Percentiles rank a stretch among this genome's conserved stretches.
Evolutionary conservation across 1,140 invertebrate species (phyloP).

Genomic region (Aleiodes sp.): DNA sequence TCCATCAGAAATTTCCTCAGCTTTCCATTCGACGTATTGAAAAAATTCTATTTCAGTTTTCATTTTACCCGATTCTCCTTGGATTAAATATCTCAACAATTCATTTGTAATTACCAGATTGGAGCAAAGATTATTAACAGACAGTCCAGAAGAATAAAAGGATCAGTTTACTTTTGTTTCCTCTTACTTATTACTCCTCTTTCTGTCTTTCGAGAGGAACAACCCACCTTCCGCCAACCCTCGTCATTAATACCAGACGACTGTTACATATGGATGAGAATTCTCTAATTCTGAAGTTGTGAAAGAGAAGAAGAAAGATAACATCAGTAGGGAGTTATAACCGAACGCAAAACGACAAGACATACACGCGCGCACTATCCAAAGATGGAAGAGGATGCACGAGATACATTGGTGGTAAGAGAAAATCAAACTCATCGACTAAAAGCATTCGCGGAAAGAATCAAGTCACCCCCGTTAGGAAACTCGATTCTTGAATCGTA

Average conservation of each 20-base stretch:
- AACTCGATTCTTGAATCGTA: slow-evolving; percentile 53
- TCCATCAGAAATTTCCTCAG: no score
- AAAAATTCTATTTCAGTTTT: no score
- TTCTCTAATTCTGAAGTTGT: slow-evolving; percentile 25
- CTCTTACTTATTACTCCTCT: slow-evolving; percentile 18
- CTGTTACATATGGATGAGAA: slow-evolving; percentile 67
- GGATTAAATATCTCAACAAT: no score
- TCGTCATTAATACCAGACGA: slow-evolving; percentile 66
- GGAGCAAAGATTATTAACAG: slow-evolving; percentile 53
- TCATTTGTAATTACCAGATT: slow-evolving; percentile 61
- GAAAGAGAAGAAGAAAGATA: slow-evolving; percentile 14
- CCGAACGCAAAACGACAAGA: slow-evolving; percentile 56
- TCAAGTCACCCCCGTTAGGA: slow-evolving; percentile 45
- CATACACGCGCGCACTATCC: not conserved
- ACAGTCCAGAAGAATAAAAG: slow-evolving; percentile 43
- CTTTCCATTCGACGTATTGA: no score
- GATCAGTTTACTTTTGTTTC: slow-evolving; percentile 33
- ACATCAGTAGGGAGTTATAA: slow-evolving; percentile 45
- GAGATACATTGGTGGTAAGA: slow-evolving; percentile 34
- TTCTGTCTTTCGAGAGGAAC: slow-evolving; percentile 29
- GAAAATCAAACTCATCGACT: slow-evolving; percentile 65
- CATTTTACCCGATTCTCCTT: no score
- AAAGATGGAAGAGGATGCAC: slow-evolving; percentile 40
- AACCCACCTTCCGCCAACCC: slow-evolving; percentile 40
- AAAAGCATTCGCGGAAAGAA: slow-evolving; percentile 63